Conservation (phyloP, 2,797 vertebrate species). For the Clarias laeviceps region DNA sequence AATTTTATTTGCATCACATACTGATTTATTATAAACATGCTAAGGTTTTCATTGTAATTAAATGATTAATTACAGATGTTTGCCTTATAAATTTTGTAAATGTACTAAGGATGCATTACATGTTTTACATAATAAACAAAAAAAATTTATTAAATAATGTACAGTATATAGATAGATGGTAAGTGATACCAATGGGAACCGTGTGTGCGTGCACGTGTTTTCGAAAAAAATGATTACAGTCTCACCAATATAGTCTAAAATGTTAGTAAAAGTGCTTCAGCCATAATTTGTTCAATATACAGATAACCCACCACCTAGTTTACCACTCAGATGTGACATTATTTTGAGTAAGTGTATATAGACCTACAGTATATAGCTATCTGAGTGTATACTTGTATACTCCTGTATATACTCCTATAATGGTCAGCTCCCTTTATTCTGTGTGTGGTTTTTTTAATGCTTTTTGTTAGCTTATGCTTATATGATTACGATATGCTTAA, state of each 20-base stretch:
- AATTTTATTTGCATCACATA: not conserved
- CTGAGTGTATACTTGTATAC: too few relatives aligned
- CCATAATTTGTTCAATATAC: not conserved
- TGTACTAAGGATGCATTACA: not conserved
- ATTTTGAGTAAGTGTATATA: not conserved
- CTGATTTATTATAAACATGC: not conserved
- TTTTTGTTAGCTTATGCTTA: not conserved
- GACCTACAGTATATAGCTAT: too few relatives aligned
- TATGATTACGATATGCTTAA: not conserved
- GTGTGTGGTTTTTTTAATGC: not conserved
- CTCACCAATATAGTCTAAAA: not conserved
- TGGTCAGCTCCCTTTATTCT: not conserved
- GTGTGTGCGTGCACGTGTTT: not conserved
- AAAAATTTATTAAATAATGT: not conserved
- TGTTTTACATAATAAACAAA: not conserved
- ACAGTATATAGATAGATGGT: not conserved
- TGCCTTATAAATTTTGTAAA: not conserved
- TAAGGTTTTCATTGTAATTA: not conserved
- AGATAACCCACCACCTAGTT: not conserved
- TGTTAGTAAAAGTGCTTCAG: not conserved
- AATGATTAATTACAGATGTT: not conserved
- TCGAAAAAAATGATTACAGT: too few relatives aligned
- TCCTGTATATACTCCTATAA: too few relatives aligned
- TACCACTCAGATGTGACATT: not conserved
- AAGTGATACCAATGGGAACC: not conserved